Evolutionary conservation across 2,797 vertebrate genomes (phyloP).

Genomic region (Agapornis canus): DNA sequence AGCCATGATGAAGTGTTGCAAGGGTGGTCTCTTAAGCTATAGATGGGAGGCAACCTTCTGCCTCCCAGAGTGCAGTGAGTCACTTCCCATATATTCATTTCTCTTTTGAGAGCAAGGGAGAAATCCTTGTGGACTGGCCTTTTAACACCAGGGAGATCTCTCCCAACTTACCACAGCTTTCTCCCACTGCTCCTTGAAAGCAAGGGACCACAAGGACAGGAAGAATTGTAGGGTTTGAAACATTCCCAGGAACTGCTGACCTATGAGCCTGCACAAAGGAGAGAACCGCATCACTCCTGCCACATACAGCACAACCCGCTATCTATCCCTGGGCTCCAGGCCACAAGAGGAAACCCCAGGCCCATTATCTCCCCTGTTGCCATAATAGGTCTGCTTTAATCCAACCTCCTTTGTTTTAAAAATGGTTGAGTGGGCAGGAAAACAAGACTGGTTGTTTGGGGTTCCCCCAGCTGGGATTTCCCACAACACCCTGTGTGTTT

Average conservation of each 20-base stretch:
- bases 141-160: background rate
- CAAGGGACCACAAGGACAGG: background rate
- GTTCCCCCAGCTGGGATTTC: background rate
- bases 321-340: background rate
- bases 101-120: background rate
- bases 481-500: background rate
- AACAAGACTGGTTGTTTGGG: background rate
- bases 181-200: background rate
- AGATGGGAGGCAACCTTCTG: background rate
- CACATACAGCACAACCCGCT: background rate
- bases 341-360: background rate
- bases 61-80: background rate
- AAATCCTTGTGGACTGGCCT: background rate
- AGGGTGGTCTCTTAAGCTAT: background rate
- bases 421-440: background rate
- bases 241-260: accelerated
- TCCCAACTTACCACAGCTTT: background rate
- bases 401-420: background rate
- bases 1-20: accelerated
- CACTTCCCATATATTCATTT: background rate
- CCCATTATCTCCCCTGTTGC: background rate
- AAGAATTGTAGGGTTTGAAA: background rate
- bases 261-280: background rate
- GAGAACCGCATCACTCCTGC: accelerated
- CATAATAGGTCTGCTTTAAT: background rate